Base-by-base conservation (phyloP, 2,888 invertebrate genomes). In the Drosophila basisetae region DNA sequence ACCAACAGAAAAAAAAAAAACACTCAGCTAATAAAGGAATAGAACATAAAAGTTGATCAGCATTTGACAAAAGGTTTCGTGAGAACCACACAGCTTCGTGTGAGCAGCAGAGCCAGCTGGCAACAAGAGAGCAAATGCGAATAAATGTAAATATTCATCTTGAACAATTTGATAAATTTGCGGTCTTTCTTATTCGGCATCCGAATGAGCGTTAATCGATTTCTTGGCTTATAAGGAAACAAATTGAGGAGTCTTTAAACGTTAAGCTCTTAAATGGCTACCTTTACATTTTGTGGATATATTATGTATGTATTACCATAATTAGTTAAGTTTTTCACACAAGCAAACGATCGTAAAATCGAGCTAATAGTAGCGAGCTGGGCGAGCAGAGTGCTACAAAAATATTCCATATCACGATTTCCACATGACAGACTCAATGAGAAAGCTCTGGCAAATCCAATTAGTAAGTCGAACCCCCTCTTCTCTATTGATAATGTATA, bases 1-100 rank as follows among this genome's bases (percentile, higher is more conserved):
- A 76, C 53, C 50, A 64, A 75, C 22, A 47, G 16, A 28, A 39
- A n/a, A 5, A 16, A 35, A 35, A 22, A 28, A 10, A 16, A 25
- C 9, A n/a, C 47, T 9, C 10, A 47, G 47, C 50, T 61, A 66
- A 66, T 66, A 52, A 62, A 35, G 33, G 64, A 71, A 72, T 60
- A 59, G 43, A 54, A 28, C 18, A 52, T 22, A 28, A 58, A 56
- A 53, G 50, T 28, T 53, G 37, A n/a, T 43, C 30, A 65, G 56
- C 55, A n/a, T 53, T 68, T 65, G 68, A 28, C 39, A 41, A 64
- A 35, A 50, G 61, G 61, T 43, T 43, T 50, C 25, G 30, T 28
- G 41, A 52, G 43, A 50, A 47, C 25, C 25, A 16, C 47, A 47
- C 16, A 47, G 47, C 47, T 47, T 47, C 25, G 7, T 7, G 22